These are phyloP conservation scores for Venusia cambrica DNA, from an alignment of 2,888 invertebrate genomes.

Conservation along the genomic window DNA sequence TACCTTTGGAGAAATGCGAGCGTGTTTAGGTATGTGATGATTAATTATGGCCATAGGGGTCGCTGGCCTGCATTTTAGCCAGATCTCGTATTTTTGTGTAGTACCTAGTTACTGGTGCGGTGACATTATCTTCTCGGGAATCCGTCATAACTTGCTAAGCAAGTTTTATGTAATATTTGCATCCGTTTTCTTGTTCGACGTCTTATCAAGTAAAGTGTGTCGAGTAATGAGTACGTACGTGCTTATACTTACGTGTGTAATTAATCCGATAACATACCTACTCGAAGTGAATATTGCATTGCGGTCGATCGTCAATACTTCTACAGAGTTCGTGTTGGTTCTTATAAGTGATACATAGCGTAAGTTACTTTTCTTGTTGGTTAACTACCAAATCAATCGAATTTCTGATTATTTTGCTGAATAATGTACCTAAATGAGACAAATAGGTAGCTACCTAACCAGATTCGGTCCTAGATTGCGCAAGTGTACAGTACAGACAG, in stretches of 20 bases:
- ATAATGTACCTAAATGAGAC: too few species aligned
- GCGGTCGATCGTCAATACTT: conserved; percentile 34
- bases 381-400: too few species aligned
- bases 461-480: too few species aligned
- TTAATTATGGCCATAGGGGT: conserved; percentile 74
- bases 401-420: too few species aligned
- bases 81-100: conserved; percentile 54
- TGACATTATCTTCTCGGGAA: too few species aligned
- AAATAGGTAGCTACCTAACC: too few species aligned
- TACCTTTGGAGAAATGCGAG: conserved; percentile 64
- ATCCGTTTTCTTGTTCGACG: conserved; percentile 50
- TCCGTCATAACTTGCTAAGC: too few species aligned
- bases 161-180: conserved; percentile 38
- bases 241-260: conserved; percentile 76
- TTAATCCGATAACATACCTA: conserved; percentile 69
- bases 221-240: conserved; percentile 74
- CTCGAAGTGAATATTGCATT: conserved; percentile 62
- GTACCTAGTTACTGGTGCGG: too few species aligned
- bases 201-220: conserved; percentile 68
- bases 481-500: too few species aligned
- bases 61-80: conserved; percentile 66
- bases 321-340: too few species aligned
- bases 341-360: too few species aligned
- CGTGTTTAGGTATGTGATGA: conserved; percentile 77
- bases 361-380: too few species aligned